Evolutionary conservation across 2,888 invertebrate genomes (phyloP), one percentile per base, ranked within the genome.

Genomic region (Xestia c-nigrum): DNA sequence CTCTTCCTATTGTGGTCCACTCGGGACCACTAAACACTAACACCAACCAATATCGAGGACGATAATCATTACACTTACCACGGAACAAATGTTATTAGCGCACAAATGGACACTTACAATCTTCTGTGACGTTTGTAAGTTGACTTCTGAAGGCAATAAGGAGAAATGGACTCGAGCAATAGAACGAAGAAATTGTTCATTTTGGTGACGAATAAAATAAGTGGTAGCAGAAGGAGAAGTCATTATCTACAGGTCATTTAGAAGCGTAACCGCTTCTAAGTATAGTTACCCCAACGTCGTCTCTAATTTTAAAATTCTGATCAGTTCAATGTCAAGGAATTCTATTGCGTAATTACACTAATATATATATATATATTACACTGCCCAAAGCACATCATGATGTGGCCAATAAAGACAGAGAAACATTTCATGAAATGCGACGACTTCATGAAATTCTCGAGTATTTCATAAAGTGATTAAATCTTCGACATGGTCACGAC

Each of bases 71-170:
- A 50, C 61, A 61, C 61, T 61, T 19, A 75, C 57, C 43, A 38
- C 63, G 14, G 47, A 24, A 43, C 31, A 64, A 50, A 40, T 47
- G 74, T 67, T 80, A 79, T 55, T 79, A 81, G 55, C 43, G 50
- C 80, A 47, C 46, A 31, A 74, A 67, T 73, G 19, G 66, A 24
- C 43, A 55, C 66, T 81, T 74, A 21, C 47, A 55, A 21, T 74
- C 12, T 14, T 47, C 47, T 12, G 16, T 10, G 16, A 55, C 55
- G 31, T 40, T 65, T 24, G 14, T 43, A 31, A 43, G 55, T 43
- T 63, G 31, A 24, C 78, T 67, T 55, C 24, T 6, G 47, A 24
- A 61, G 21, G 10, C 19, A 61, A 61, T 80, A 47, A 63, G 47
- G 67, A 63, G 21, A 21, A 67, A 74, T 65, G n/a, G 40, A 40